phyloP scores from a whole-genome alignment of 2,113 vertebrate genomes.

The Triplophysa rosa region DNA sequence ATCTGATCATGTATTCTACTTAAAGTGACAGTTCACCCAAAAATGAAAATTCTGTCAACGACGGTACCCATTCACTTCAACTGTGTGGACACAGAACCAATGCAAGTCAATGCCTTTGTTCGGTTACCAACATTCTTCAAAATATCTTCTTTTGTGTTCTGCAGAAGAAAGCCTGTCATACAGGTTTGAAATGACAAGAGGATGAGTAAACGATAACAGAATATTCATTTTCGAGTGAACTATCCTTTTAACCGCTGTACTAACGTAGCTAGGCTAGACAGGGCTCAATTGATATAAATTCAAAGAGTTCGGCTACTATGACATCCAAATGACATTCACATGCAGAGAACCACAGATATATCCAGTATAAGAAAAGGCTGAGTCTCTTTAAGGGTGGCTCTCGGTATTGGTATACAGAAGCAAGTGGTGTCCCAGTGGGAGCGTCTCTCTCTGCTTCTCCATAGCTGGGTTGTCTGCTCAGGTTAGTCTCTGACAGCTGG shows the following conservation, averaged over 20 bases:
- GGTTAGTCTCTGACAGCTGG: conserved; percentile 55
- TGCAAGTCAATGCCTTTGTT: no score
- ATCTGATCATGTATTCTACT: background rate
- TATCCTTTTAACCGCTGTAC: no score
- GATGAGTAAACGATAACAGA: no score
- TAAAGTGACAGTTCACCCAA: no score
- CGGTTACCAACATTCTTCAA: no score
- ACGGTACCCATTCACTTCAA: no score
- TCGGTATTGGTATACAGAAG: conserved; percentile 13
- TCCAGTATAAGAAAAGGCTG: background rate
- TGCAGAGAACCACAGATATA: background rate
- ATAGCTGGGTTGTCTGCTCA: conserved; percentile 48
- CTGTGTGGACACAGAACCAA: no score
- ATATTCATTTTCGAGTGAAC: no score
- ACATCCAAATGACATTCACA: conserved; percentile 14
- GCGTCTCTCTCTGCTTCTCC: conserved; percentile 17
- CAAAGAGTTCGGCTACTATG: background rate
- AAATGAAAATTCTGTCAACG: no score
- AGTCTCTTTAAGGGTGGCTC: background rate
- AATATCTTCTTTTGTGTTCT: no score
- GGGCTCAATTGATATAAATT: background rate
- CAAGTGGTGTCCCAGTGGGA: conserved; percentile 34
- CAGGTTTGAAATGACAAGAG: no score
- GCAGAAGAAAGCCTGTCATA: no score
- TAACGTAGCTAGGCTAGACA: background rate